Conservation (phyloP, 2,888 invertebrate genomes). For the Campaea margaritaria region DNA sequence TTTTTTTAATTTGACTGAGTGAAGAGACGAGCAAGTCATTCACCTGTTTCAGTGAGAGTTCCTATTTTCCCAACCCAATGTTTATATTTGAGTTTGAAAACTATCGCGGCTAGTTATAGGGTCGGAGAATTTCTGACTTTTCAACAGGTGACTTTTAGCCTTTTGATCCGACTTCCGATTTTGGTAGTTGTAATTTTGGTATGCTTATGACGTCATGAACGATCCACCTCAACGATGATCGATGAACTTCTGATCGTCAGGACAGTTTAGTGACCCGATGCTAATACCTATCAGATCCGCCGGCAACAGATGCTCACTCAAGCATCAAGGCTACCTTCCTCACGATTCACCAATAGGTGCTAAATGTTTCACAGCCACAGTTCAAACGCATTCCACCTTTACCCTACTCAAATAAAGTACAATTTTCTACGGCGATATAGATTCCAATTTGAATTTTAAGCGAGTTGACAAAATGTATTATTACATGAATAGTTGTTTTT, state of each 20-base stretch:
- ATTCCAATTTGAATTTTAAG: conserved; percentile 11
- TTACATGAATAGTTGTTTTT: conserved; percentile 7
- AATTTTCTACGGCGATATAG: conserved; percentile 2
- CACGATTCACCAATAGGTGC: conserved; percentile 25
- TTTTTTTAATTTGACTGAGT: no score
- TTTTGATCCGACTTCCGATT: no score
- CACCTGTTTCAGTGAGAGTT: no score
- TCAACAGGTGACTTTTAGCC: no score
- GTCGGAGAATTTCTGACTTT: no score
- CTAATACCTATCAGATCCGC: conserved; percentile 26
- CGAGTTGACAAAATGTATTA: conserved; percentile 7
- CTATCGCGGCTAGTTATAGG: no score
- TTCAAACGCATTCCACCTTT: conserved; percentile 12
- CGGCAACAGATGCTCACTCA: conserved; percentile 26
- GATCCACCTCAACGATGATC: conserved; percentile 16
- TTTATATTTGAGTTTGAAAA: no score
- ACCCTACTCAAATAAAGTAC: neutral
- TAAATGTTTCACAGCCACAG: conserved; percentile 23
- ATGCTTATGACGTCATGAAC: neutral
- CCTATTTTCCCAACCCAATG: no score
- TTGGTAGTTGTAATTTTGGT: no score
- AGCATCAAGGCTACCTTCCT: conserved; percentile 31
- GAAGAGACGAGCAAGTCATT: no score
- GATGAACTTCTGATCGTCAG: conserved; percentile 34
- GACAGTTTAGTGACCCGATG: conserved; percentile 49